Conservation (phyloP, 2,888 invertebrate genomes). For the Cosmopolites sordidus region DNA sequence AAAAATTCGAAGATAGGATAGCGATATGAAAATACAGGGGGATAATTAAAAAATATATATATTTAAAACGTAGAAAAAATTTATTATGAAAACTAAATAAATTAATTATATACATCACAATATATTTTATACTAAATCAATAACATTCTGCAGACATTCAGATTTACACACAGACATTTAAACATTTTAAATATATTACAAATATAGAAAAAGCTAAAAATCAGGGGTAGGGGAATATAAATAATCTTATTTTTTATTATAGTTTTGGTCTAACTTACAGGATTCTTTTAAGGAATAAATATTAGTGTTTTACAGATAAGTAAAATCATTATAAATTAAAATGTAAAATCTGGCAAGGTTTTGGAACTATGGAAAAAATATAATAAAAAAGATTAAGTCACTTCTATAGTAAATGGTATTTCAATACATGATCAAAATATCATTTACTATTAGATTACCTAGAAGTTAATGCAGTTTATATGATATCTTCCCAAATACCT, state of each 20-base stretch:
- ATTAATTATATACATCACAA: constrained; percentile 23
- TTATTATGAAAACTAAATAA: constrained; percentile 9
- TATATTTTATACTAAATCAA: constrained; percentile 7
- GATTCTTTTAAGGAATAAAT: neutral
- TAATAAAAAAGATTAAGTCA: neutral
- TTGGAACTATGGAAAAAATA: neutral
- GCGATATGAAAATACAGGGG: no score
- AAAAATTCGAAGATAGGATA: no score
- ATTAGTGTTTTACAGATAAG: neutral
- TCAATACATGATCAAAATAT: neutral
- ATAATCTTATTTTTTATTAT: no score
- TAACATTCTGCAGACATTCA: constrained; percentile 9
- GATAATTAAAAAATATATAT: no score
- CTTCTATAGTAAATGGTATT: neutral
- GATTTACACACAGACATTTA: neutral
- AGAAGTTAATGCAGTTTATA: no score
- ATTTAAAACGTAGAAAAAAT: neutral
- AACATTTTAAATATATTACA: constrained; percentile 8
- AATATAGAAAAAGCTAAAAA: neutral
- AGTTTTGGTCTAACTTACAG: no score
- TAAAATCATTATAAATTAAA: neutral
- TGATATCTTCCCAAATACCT: no score
- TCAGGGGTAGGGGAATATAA: no score
- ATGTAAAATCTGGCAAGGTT: neutral
- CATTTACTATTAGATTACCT: no score